Evolutionary conservation across 2,888 invertebrate genomes (phyloP), one percentile per base, ranked within the genome.

Genomic region (Alitta virens): DNA sequence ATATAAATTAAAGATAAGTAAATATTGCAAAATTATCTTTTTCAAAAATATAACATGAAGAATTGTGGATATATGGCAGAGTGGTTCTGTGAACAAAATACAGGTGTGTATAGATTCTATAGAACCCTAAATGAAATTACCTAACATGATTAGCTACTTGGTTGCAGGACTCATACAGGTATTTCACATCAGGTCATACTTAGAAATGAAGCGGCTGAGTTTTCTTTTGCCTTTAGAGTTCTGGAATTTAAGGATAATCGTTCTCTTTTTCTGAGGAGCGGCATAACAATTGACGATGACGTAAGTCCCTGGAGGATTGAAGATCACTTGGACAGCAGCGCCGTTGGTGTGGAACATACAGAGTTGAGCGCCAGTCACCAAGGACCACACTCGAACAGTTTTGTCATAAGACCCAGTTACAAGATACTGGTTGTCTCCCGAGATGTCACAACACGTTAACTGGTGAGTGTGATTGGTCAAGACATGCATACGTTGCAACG

Each of bases 321-420:
- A 55, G 1, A 18, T 3, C 5, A 66, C 65, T 23, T 33, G 16
- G 12, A 51, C 54, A 7, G 66, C 62, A 0, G 61, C 38, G 46
- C 64, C 68, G 49, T 53, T 58, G 18, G 53, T 26, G 56, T 64
- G 60, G 56, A 65, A 68, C 53, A 64, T 23, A 25, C 56, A 49
- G 24, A 62, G 26, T 46, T 64, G 66, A 2, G 18, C 14, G 16
- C 62, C 66, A 1, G 21, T 50, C 25, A 18, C 54, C 40, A 68
- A 1, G 1, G 59, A 62, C 68, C 68, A 68, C n/a, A 68, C 21
- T 9, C 66, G 38, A 1, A 66, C 66, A 0, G 66, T 68, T 25
- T 64, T 62, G 51, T 68, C 68, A n/a, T 49, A 52, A 9, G 66
- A 66, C 9, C 66, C 65, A 0, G 62, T 53, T 25, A 62, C 66